phyloP scores from a whole-genome alignment of 2,113 vertebrate species.

The Chloropsis hardwickii region DNA sequence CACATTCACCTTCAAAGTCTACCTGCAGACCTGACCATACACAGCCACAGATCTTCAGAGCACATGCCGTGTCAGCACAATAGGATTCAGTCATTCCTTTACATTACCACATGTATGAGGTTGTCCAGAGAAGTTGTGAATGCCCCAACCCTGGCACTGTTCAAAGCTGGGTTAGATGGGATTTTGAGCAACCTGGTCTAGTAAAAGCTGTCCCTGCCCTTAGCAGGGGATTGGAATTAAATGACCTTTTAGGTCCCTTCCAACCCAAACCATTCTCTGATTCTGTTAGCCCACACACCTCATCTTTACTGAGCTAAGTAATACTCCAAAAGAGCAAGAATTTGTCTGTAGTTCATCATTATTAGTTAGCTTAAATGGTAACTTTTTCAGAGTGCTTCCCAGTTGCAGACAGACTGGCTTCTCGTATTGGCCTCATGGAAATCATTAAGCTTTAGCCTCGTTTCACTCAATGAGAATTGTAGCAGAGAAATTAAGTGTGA shows the following conservation, averaged over 20 bases:
- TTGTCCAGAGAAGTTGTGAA: not conserved
- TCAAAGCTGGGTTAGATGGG: not conserved
- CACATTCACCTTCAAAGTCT: not conserved
- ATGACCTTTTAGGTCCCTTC: not conserved
- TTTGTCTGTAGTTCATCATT: not conserved
- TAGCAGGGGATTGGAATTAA: not conserved
- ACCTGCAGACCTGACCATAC: not conserved
- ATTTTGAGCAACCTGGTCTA: not conserved
- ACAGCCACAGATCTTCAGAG: not conserved
- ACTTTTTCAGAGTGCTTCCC: not conserved
- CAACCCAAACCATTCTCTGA: not conserved
- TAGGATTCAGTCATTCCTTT: not conserved
- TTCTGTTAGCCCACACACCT: not conserved
- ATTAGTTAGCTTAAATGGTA: not conserved
- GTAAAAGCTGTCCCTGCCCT: not conserved
- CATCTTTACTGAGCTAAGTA: not conserved
- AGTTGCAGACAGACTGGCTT: not conserved
- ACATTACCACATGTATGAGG: not conserved
- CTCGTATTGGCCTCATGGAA: not conserved
- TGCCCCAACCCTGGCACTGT: not conserved
- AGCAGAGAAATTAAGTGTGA: not conserved
- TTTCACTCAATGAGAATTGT: not conserved
- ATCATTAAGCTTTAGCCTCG: accelerated
- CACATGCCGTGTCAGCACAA: accelerated
- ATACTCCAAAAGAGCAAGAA: not conserved